Conservation (phyloP, 2,888 invertebrate species). For the Serrognathus titanus region DNA sequence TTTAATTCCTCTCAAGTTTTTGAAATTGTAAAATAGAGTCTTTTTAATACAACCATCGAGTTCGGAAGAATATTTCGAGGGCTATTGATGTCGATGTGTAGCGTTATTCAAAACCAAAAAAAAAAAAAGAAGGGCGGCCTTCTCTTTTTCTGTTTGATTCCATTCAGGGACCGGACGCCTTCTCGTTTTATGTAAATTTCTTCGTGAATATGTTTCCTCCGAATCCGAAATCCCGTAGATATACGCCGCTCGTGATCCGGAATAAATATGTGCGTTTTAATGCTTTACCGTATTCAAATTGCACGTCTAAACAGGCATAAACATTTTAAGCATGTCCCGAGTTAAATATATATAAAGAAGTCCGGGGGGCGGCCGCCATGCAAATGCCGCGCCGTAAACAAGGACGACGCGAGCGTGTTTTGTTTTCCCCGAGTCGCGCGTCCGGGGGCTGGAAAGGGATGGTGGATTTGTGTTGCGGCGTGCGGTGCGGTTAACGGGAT, state of each 20-base stretch:
- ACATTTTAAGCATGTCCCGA: conserved; percentile 33
- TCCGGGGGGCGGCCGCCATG: conserved; percentile 7
- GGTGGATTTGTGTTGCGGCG: not conserved
- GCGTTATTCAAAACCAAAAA: too few relatives aligned
- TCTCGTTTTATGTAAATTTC: not conserved
- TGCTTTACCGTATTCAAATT: conserved; percentile 27
- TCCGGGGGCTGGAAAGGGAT: conserved; percentile 11
- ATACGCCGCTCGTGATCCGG: not conserved
- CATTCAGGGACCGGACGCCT: not conserved
- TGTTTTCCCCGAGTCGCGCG: not conserved
- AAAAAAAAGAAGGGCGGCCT: too few relatives aligned
- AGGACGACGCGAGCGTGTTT: not conserved
- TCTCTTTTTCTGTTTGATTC: too few relatives aligned
- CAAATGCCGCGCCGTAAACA: not conserved
- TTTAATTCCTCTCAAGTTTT: too few relatives aligned
- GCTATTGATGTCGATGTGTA: too few relatives aligned
- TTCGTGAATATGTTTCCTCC: not conserved
- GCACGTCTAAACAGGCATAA: conserved; percentile 33
- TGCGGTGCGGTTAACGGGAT: too few relatives aligned
- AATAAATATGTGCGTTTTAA: conserved; percentile 11
- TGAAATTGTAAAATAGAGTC: too few relatives aligned
- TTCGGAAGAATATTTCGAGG: too few relatives aligned
- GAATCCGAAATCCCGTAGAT: not conserved
- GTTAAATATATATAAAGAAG: conserved; percentile 23
- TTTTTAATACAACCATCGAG: too few relatives aligned